Evolutionary conservation across 1,140 invertebrate species (phyloP), one percentile per base, ranked within the genome.

Genomic region (Physella acuta): DNA sequence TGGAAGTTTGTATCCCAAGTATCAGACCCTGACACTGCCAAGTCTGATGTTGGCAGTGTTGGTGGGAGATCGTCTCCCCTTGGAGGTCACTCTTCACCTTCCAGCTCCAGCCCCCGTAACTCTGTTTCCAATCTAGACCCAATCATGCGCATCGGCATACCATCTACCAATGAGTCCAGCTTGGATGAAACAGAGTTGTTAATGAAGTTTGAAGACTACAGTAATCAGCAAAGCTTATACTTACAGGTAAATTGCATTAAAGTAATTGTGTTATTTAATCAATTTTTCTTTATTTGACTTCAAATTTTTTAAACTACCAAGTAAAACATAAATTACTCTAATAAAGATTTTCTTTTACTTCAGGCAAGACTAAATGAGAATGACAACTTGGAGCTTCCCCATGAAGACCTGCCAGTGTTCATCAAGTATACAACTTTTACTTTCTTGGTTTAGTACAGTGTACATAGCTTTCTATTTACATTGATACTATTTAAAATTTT

Each of bases 161-260:
- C 66, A 2, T 60, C 55, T 1, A 30, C 66, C 11, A 59, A 60
- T 20, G 66, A 68, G 28, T 30, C n/a, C 8, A 68, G 66, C 66
- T 44, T 68, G 66, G 66, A 68, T 28, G 55, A 68, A 37, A 68
- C 66, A 28, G 66, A 68, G 56, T 24, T 68, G 37, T n/a, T 68
- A 14, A 68, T 68, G 55, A 58, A 68, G 56, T 68, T 68, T 60
- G 66, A 68, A 14, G 66, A 68, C 28, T 68, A 59, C 56, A 68
- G 55, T 28, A 68, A 44, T 4, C 53, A 68, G 30, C 66, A 68
- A 39, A 68, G 66, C 66, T 30, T 44, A 17, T 68, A 68, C 24
- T 55, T 68, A 28, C 66, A 68, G 66, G 56, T 59, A 26, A 55
- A 4, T 3, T 36, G 16, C 44, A 39, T 14, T 63, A 49, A 11